Evolutionary conservation across 2,113 vertebrate genomes (phyloP), one percentile per base, ranked within the genome.

Genomic region (human): DNA sequence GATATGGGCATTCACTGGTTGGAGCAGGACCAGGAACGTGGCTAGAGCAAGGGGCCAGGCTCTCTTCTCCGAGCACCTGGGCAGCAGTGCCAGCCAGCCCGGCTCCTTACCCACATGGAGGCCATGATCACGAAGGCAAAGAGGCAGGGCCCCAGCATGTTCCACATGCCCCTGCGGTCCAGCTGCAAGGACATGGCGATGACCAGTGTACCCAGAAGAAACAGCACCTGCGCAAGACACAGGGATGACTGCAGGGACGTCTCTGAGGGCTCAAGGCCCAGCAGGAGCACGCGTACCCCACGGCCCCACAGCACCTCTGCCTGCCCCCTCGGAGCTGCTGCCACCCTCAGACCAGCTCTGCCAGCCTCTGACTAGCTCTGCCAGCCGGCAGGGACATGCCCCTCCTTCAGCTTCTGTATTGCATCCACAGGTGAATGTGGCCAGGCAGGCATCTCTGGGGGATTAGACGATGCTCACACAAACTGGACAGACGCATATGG

Each of bases 131-230:
- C 1, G 0, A 99, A 97, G 78, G 99, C 99, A 70, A 99, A 99
- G 64, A 99, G 98, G 91, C 99, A 98, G 13, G 99, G 99, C n/a
- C 99, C 99, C 98, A 99, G 98, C 98, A 99, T 98, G 98, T 99
- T 99, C 99, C 99, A 99, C 94, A 99, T 98, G 11, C 99, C 99
- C 90, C 99, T 99, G 73, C 99, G 99, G 98, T 99, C 99, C 98
- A 99, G 98, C 96, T 99, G 99, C 99, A 99, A 98, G 20, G 99
- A 99, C 99, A 99, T 99, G 97, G 99, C 99, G 52, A 99, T 99
- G 90, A 99, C 84, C 66, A 99, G 98, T 5, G 99, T 98, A 48
- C 99, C 99, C 59, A 99, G 93, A 97, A 99, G 3, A 2, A 99
- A 99, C 90, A 99, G 98, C 84, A 99, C 98, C 99, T 99, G 97